Evolutionary conservation across 2,888 invertebrate genomes (phyloP), one percentile per base, ranked within the genome.

Genomic region (Vanessa cardui): DNA sequence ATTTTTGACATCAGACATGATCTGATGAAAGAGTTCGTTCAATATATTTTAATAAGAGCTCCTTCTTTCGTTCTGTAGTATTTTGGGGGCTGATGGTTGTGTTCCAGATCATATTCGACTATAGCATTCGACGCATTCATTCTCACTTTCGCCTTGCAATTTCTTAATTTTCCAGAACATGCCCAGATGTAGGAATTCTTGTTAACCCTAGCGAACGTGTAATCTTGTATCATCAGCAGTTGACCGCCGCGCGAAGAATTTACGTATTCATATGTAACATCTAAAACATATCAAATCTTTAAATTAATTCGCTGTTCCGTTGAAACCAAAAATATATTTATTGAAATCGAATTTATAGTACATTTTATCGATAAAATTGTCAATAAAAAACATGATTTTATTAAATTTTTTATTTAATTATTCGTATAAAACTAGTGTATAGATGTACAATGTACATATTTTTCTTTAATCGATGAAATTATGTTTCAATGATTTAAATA

Each of bases 11-110:
- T 39, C 39, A 3, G 9, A 9, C 4, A 39, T 9, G 9, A 39
- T 39, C 39, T 39, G 39, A 39, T 1, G 26, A 52, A 52, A 31
- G 20, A 52, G 21, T 26, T 39, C 39, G 39, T 39, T 39, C 21
- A 52, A 26, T 16, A 52, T 15, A 71, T 31, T 58, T 69, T 73
- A 20, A 74, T 20, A 44, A 72, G 68, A 7, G 9, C n/a, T 15
- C 78, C 78, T 1, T 69, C 62, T 18, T 68, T 69, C 5, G 73
- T 75, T 21, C 56, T 73, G 45, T 66, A 67, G 61, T 74, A 77
- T 6, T 58, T 70, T 0, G 77, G 77, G 0, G 78, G 74, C 31
- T 71, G 70, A 44, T 75, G 74, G 20, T 75, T 73, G 44, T 76
- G 73, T 7, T 54, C 31, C 7, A 72, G 60, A 47, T 71, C 56